phyloP scores from a whole-genome alignment of 2,797 vertebrate genomes.

The Eulemur albifrons region DNA sequence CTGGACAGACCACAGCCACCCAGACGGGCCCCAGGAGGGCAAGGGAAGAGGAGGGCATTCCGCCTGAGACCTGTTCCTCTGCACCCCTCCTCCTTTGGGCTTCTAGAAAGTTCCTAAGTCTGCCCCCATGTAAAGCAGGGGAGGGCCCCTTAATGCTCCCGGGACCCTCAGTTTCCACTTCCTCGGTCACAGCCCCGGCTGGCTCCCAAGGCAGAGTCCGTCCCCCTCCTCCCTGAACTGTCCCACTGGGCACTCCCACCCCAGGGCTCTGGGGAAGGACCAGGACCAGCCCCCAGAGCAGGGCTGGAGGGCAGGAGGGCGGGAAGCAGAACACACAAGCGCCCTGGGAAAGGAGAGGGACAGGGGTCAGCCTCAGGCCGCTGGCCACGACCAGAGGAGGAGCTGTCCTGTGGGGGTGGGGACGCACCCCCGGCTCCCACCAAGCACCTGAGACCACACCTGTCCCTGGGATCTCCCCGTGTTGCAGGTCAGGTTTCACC shows the following conservation, averaged over 20 bases:
- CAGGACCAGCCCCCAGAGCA: too few relatives aligned
- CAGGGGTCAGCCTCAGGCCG: neutral
- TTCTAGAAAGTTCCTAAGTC: neutral
- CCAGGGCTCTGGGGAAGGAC: neutral
- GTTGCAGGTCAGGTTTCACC: neutral
- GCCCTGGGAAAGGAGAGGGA: neutral
- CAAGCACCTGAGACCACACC: neutral
- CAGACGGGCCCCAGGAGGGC: neutral
- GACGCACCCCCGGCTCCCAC: too few relatives aligned
- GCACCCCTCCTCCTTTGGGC: neutral
- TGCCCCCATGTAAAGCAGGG: neutral
- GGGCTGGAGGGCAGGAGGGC: neutral
- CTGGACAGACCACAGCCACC: neutral
- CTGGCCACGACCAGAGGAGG: neutral
- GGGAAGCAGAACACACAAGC: neutral
- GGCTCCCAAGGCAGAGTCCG: neutral
- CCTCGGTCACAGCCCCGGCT: neutral
- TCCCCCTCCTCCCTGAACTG: neutral
- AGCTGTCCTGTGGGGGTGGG: rapidly evolving
- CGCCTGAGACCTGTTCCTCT: neutral
- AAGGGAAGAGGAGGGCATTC: neutral
- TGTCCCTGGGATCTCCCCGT: neutral
- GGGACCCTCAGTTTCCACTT: neutral
- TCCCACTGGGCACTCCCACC: neutral
- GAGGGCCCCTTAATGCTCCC: neutral